Conservation (phyloP, 1,140 invertebrate species). For the Meloidogyne chitwoodi region DNA sequence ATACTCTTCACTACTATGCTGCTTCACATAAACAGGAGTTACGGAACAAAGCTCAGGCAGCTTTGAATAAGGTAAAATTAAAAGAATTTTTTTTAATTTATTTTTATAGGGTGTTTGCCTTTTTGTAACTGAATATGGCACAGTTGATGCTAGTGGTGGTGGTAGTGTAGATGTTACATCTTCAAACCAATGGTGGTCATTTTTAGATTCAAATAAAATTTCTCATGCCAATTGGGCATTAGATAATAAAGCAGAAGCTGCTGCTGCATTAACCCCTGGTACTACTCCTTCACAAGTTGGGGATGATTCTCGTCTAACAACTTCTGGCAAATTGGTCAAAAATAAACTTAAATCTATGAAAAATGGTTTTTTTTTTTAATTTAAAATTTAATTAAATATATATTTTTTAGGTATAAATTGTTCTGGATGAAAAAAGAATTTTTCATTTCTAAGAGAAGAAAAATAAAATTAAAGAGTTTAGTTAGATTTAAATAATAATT, state of each 20-base stretch:
- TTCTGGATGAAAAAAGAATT: no score
- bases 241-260: conserved; percentile 9
- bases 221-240: conserved; percentile 23
- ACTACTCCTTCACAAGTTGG: conserved; percentile 17
- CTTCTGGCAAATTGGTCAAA: conserved; percentile 15
- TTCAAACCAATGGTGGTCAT: conserved; percentile 20
- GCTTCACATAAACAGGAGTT: conserved; percentile 22
- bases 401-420: no score
- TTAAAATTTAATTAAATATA: no score
- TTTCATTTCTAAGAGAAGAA: no score
- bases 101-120: neutral
- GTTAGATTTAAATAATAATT: no score
- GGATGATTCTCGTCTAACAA: neutral
- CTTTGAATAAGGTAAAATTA: neutral
- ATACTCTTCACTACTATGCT: conserved; percentile 27
- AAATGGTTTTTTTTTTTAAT: neutral
- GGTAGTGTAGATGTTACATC: conserved; percentile 11
- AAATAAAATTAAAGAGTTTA: no score
- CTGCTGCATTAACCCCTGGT: neutral
- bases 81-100: neutral
- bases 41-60: conserved; percentile 16
- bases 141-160: conserved; percentile 21
- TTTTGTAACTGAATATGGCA: conserved; percentile 32
- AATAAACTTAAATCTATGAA: neutral
- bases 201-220: conserved; percentile 23